Evolutionary conservation across 2,888 invertebrate genomes (phyloP).

Genomic region (Phalangium opilio): DNA sequence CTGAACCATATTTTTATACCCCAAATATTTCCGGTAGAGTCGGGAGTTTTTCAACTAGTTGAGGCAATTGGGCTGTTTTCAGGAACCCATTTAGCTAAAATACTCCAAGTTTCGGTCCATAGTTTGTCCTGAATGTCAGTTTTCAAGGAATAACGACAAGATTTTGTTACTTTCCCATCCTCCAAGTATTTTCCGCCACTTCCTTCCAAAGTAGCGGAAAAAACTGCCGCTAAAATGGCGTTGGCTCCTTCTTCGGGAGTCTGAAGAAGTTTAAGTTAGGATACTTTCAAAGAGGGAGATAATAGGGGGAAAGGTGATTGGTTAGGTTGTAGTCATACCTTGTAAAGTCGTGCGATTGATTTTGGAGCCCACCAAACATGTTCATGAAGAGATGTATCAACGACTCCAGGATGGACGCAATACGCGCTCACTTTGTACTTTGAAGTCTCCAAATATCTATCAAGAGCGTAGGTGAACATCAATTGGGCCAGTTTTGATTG

Average conservation of each 20-base stretch:
- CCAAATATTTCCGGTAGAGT: no score
- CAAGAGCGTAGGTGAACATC: slow-evolving; percentile 38
- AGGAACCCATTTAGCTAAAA: slow-evolving; percentile 11
- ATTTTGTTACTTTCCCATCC: slow-evolving; percentile 43
- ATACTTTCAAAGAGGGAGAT: no score
- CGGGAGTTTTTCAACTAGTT: no score
- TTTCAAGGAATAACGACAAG: slow-evolving; percentile 37
- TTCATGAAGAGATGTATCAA: slow-evolving; percentile 60
- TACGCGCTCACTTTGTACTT: slow-evolving; percentile 47
- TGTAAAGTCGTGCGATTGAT: slow-evolving; percentile 50
- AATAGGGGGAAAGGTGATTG: no score
- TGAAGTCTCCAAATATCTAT: slow-evolving; percentile 30
- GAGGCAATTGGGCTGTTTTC: neutral
- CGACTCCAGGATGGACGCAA: slow-evolving; percentile 74
- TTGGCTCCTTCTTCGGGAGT: slow-evolving; percentile 63
- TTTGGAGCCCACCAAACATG: slow-evolving; percentile 48
- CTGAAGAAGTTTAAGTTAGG: no score
- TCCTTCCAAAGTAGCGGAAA: slow-evolving; percentile 53
- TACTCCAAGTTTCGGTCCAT: slow-evolving; percentile 43
- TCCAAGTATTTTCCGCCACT: slow-evolving; percentile 66
- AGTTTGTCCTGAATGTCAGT: slow-evolving; percentile 45
- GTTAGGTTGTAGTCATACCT: slow-evolving; percentile 42
- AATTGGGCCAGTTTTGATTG: slow-evolving; percentile 72
- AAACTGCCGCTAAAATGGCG: slow-evolving; percentile 56
- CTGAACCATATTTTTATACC: no score